These are phyloP conservation scores for Tachuris rubrigastra DNA, from an alignment of 2,113 vertebrate species.

Conservation along the genomic window DNA sequence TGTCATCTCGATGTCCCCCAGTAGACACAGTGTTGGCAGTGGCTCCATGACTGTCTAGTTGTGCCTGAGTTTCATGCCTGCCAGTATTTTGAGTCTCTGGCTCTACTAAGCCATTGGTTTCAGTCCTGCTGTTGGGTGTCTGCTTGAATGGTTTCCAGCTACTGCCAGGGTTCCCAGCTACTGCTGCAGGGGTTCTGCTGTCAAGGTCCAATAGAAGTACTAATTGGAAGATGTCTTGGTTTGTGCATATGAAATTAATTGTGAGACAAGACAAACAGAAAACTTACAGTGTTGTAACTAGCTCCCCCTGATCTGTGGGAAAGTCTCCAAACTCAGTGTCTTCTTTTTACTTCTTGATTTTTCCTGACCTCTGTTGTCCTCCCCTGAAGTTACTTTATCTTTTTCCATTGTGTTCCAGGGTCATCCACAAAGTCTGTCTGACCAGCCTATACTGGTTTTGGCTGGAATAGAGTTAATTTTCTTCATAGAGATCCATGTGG, in stretches of 20 bases:
- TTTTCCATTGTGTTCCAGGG: neutral
- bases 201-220: fast-evolving
- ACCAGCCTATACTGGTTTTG: neutral
- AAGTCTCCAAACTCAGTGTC: neutral
- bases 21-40: neutral
- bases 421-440: neutral
- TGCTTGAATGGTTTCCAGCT: neutral
- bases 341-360: neutral
- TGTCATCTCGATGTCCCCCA: fast-evolving
- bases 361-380: neutral
- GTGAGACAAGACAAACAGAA: neutral
- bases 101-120: neutral
- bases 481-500: neutral
- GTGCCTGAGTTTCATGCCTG: neutral
- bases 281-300: neutral
- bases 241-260: neutral
- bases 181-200: neutral
- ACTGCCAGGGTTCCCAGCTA: fast-evolving
- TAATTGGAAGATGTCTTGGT: neutral
- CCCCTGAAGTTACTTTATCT: neutral
- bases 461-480: neutral
- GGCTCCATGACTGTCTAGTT: neutral
- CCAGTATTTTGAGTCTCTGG: neutral
- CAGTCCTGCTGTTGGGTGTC: neutral
- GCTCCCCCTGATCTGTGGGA: neutral